Base-by-base conservation (phyloP, 2,888 invertebrate species). In the Lydus trimaculatus region DNA sequence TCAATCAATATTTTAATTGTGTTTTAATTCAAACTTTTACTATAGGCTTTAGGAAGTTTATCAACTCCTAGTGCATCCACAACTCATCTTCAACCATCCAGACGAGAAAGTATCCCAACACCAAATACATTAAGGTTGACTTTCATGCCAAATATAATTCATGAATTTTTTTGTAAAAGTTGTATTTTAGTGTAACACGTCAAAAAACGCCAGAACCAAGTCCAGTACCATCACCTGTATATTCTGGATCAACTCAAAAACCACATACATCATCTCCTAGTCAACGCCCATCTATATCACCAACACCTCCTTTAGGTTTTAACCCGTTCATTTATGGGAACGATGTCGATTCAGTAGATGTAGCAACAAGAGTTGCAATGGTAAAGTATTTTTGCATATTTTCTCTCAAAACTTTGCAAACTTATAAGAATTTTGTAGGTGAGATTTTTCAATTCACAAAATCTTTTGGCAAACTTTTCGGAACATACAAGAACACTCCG, bases 281-380 rank as follows among this genome's bases (percentile, higher is more conserved):
- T 25, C 86, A 67, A 63, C 62, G 70, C 8, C 17, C 64, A 9
- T 56, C 86, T 39, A 85, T 87, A 65, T 87, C 87, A 15, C 86
- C 89, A 9, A 89, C 89, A 78, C 89, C 89, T 7, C 89, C 90
- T 76, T 83, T 86, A 1, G 80, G 82, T 3, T 87, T 91, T 80
- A 97, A 97, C 87, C 96, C 96, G 0, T 94, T 97, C 80, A 95
- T 98, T 75, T 96, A 93, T 82, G 96, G 95, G 56, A 94, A 92
- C 81, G 97, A 99, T 84, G 96, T 98, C 0, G 99, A 99, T 84
- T 97, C 98, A 0, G 99, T 99, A 0, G 99, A 99, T 85, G 93
- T 99, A 23, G 99, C 99, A 9, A 98, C 98, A 0, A 87, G 99
- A 71, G 97, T 99, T 59, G 99, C 98, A 15, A 98, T 98, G 97